Evolutionary conservation across 1,140 invertebrate genomes (phyloP), one percentile per base, ranked within the genome.

Genomic region (Limonius californicus): DNA sequence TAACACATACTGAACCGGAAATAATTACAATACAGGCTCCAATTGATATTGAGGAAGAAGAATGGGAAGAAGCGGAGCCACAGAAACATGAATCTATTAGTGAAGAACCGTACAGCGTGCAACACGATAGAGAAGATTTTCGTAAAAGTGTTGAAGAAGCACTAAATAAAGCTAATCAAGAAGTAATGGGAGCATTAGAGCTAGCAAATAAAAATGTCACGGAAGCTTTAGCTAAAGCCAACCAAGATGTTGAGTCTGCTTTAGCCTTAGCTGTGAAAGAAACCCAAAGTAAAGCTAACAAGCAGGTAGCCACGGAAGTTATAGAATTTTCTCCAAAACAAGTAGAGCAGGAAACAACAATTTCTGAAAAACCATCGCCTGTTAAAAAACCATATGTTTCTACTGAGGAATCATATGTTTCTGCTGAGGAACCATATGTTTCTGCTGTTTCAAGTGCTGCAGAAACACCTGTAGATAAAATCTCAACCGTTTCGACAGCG

Each of bases 151-250:
- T 55, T 27, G 15, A 8, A 15, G 54, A 55, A 18, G 54, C 54
- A 11, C 11, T 55, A 14, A 55, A 23, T 32, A 55, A 30, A 55
- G 54, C 54, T 7, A 55, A 55, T 14, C 2, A 54, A 27, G 53
- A 54, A 23, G 35, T 57, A 1, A 16, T 42, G 55, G 18, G 16
- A 14, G 55, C 35, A 3, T 43, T 57, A 21, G 35, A 42, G 1
- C 14, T n/a, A 42, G 55, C 55, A 9, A 57, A 57, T 57, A 35
- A 42, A 39, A 8, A 21, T 19, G 55, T 57, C 1, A 9, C 27
- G 7, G 39, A 19, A 3, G 55, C 32, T 16, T 19, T 57, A 14
- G 30, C 32, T 15, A 57, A 57, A 42, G 55, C 55, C 6, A 42
- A 42, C 14, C 2, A 42, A 18, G 55, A 57, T 20, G 30, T 57